Percentiles rank a stretch among this genome's conserved stretches.
Conservation (phyloP, 2,113 vertebrate genomes). For the Ophthalmolycus amberensis region DNA sequence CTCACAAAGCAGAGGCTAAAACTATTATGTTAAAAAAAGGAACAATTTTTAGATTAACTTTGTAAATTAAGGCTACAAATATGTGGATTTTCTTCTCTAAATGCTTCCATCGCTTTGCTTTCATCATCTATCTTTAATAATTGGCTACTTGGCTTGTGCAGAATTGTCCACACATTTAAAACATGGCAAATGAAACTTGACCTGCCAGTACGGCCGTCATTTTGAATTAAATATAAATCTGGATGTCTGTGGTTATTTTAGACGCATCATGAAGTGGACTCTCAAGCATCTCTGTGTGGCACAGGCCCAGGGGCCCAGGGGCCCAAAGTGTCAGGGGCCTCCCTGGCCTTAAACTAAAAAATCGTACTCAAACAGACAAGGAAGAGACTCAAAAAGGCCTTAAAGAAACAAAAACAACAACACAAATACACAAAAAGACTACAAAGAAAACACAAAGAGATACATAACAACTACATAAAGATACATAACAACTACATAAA, state of each 20-base stretch:
- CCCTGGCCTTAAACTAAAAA: neutral
- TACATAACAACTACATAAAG: neutral
- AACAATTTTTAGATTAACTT: neutral
- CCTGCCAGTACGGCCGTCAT: neutral
- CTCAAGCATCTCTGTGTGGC: neutral
- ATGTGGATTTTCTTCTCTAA: neutral
- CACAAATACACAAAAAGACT: neutral
- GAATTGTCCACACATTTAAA: conserved; percentile 1
- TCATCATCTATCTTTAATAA: neutral
- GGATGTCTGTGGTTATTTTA: conserved; percentile 31
- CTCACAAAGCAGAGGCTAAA: neutral
- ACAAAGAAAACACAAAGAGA: neutral
- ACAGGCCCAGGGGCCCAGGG: neutral
- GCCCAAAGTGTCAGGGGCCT: neutral
- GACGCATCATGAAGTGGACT: conserved; percentile 1
- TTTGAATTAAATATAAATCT: conserved; percentile 37
- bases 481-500: neutral
- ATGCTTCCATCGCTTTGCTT: neutral
- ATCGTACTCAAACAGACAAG: too few species aligned
- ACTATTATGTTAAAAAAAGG: neutral
- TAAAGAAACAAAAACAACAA: neutral
- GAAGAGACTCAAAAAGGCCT: neutral
- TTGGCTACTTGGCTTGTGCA: neutral
- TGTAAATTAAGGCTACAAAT: neutral
- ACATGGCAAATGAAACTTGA: neutral